phyloP scores from a whole-genome alignment of 2,113 vertebrate genomes.

The Ageneiosus marmoratus region DNA sequence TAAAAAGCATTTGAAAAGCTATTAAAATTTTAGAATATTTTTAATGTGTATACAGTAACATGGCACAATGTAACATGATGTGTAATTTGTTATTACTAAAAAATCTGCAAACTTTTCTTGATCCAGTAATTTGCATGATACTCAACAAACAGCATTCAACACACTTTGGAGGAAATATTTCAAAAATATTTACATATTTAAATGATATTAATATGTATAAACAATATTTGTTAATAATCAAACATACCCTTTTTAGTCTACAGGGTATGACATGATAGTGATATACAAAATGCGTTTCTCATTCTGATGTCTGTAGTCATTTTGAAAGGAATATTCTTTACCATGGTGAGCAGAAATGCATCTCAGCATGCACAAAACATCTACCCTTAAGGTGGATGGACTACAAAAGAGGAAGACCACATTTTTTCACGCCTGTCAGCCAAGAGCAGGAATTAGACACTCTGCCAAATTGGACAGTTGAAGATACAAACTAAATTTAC shows the following conservation, averaged over 20 bases:
- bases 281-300: background rate
- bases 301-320: background rate
- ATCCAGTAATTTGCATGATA: slow-evolving; percentile 43
- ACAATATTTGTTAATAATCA: background rate
- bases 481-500: no score
- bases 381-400: no score
- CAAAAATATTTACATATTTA: slow-evolving; percentile 17
- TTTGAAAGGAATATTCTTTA: slow-evolving; percentile 1
- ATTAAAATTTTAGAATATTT: no score
- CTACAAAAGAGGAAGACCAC: no score
- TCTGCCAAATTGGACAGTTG: no score
- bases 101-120: slow-evolving; percentile 23
- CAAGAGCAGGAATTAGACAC: no score
- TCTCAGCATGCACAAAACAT: no score
- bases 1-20: background rate
- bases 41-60: background rate
- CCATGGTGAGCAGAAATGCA: no score
- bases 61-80: slow-evolving; percentile 21
- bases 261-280: background rate
- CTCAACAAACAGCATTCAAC: slow-evolving; percentile 35
- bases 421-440: no score
- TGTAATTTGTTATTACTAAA: slow-evolving; percentile 24
- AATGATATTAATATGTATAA: no score
- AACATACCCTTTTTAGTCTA: background rate
- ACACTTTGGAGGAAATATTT: background rate